A percentile compares a stretch with the other conserved stretches of the same genome.
Evolutionary conservation across 1,140 invertebrate genomes (phyloP).

Genomic region (Bombyx mandarina): DNA sequence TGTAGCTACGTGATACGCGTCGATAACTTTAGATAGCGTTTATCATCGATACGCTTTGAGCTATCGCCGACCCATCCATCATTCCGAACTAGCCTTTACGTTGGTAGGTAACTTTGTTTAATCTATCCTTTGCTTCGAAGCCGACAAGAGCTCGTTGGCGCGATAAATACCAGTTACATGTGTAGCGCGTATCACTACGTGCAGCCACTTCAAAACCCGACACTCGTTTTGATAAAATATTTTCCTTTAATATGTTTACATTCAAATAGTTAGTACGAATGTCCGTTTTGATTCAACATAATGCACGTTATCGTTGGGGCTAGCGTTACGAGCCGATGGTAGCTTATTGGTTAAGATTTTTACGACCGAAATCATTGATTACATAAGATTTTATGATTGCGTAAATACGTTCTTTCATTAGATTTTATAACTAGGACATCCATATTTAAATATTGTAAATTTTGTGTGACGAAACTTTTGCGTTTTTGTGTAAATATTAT

Average conservation of each 20-base stretch:
- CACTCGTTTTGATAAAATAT: slow-evolving; percentile 44
- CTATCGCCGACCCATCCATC: slow-evolving; percentile 60
- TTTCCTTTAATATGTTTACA: slow-evolving; percentile 46
- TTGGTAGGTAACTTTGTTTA: slow-evolving; percentile 22
- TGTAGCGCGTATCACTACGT: slow-evolving; percentile 51
- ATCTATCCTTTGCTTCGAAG: slow-evolving; percentile 39
- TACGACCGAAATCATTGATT: slow-evolving; percentile 9
- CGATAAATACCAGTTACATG: slow-evolving; percentile 54
- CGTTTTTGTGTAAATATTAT: too few relatives aligned
- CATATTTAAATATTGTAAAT: too few relatives aligned
- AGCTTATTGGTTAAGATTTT: slow-evolving; percentile 14
- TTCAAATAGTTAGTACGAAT: slow-evolving; percentile 19
- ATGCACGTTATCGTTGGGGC: slow-evolving; percentile 20
- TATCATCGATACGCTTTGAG: slow-evolving; percentile 61
- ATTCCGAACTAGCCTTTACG: slow-evolving; percentile 50
- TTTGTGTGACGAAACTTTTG: too few relatives aligned
- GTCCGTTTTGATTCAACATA: slow-evolving; percentile 15
- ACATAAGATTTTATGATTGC: slow-evolving; percentile 1
- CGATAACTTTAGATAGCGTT: slow-evolving; percentile 46
- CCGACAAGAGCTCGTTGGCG: slow-evolving; percentile 37
- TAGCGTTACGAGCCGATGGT: slow-evolving; percentile 1
- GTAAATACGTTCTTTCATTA: slow-evolving; percentile 4
- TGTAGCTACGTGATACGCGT: slow-evolving; percentile 24
- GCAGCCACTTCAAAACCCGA: slow-evolving; percentile 40
- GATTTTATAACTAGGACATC: background rate